phyloP scores from a whole-genome alignment of 1,140 invertebrate genomes.

The Papilio machaon region DNA sequence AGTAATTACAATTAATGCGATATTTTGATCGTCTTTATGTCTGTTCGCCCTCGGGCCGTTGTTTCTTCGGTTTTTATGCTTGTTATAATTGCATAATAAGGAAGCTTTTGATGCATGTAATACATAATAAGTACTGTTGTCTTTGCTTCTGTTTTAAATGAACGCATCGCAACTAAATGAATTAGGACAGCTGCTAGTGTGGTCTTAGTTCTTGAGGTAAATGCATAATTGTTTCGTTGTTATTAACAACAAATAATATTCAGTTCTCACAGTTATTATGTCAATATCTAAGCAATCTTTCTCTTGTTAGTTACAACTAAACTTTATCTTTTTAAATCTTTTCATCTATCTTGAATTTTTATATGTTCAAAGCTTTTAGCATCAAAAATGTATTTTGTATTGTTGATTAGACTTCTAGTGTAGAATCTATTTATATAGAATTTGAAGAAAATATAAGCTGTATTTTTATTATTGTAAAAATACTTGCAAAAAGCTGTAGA shows the following conservation, averaged over 20 bases:
- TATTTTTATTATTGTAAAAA: not conserved
- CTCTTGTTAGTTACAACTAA: not conserved
- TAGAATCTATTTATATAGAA: no score
- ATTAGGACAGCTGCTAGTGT: constrained; percentile 15
- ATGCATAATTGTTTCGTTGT: not conserved
- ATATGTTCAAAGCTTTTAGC: no score
- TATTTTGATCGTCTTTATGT: constrained; percentile 33
- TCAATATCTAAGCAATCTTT: not conserved
- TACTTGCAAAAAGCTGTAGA: not conserved
- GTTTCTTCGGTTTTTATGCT: constrained; percentile 30
- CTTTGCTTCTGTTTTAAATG: constrained; percentile 31
- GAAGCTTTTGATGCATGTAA: constrained; percentile 35
- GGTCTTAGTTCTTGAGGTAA: not conserved
- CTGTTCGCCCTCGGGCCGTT: constrained; percentile 31
- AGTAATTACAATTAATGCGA: constrained; percentile 39
- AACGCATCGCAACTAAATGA: not conserved
- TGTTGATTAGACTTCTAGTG: no score
- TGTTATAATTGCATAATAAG: constrained; percentile 16
- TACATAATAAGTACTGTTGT: constrained; percentile 32
- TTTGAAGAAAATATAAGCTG: no score
- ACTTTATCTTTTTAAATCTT: not conserved
- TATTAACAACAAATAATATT: not conserved
- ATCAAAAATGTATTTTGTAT: no score
- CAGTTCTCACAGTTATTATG: not conserved
- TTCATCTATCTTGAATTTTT: not conserved